Evolutionary conservation across 2,888 invertebrate genomes (phyloP).

Genomic region (Cheilosia vulpina): DNA sequence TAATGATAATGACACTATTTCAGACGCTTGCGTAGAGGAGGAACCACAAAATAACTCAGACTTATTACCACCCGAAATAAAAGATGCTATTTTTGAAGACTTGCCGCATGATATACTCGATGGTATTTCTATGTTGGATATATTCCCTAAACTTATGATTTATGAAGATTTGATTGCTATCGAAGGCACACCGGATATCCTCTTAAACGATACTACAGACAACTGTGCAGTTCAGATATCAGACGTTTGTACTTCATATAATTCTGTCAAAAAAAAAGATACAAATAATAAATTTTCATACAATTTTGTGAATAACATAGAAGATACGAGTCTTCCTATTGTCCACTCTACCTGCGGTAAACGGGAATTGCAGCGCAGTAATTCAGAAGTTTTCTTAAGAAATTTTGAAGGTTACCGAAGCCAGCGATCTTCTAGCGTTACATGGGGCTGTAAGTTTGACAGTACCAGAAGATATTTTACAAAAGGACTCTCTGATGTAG

Average conservation of each 20-base stretch:
- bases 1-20: constrained; percentile 52
- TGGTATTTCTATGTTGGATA: constrained; percentile 94
- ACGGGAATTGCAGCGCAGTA: constrained; percentile 87
- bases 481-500: constrained; percentile 81
- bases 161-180: constrained; percentile 88
- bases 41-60: constrained; percentile 92
- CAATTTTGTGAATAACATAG: constrained; percentile 78
- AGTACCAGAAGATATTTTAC: constrained; percentile 88
- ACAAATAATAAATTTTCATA: neutral
- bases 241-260: constrained; percentile 73
- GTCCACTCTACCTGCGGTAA: constrained; percentile 77
- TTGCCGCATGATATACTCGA: constrained; percentile 92
- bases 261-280: constrained; percentile 21
- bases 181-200: constrained; percentile 85
- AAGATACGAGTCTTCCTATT: constrained; percentile 80
- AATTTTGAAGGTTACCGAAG: constrained; percentile 83
- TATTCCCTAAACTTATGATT: constrained; percentile 89
- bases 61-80: constrained; percentile 92
- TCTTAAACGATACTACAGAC: constrained; percentile 83
- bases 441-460: constrained; percentile 89
- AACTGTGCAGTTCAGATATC: constrained; percentile 82
- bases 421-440: constrained; percentile 88
- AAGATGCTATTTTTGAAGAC: constrained; percentile 94
- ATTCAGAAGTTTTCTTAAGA: constrained; percentile 86
- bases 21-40: constrained; percentile 85